Conservation (phyloP, 2,888 invertebrate genomes). For the Steromphala cineraria region DNA sequence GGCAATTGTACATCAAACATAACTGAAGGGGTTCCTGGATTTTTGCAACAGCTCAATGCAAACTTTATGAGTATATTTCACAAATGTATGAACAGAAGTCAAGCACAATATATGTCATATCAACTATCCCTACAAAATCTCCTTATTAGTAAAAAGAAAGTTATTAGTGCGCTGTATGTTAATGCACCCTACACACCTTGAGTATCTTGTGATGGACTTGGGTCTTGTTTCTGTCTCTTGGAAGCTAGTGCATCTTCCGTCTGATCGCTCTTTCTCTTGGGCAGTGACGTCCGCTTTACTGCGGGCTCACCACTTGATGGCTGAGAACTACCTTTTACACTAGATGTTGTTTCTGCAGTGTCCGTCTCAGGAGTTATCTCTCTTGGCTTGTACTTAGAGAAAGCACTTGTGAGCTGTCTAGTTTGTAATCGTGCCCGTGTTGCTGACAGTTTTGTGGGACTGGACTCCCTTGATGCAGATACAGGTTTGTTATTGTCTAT, state of each 20-base stretch:
- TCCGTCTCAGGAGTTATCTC: not conserved
- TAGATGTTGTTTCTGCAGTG: not conserved
- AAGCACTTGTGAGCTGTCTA: not conserved
- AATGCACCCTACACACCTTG: not conserved
- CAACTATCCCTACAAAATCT: too few species aligned
- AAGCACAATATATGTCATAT: too few species aligned
- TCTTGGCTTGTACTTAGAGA: not conserved
- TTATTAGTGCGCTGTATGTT: not conserved
- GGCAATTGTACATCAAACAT: not conserved
- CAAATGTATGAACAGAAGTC: too few species aligned
- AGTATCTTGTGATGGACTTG: not conserved
- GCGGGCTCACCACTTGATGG: not conserved
- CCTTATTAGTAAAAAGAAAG: too few species aligned
- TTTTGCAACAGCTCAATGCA: too few species aligned
- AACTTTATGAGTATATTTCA: too few species aligned
- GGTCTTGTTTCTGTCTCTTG: not conserved
- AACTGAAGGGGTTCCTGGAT: not conserved
- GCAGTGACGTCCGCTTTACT: not conserved
- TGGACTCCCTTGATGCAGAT: not conserved
- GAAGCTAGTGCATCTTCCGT: not conserved
- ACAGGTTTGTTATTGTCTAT: not conserved
- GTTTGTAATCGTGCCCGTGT: not conserved
- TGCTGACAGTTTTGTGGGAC: not conserved
- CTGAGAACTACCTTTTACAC: not conserved
- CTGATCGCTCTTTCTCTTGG: not conserved